phyloP scores from a whole-genome alignment of 2,113 vertebrate genomes.

The Prochilodus magdalenae region DNA sequence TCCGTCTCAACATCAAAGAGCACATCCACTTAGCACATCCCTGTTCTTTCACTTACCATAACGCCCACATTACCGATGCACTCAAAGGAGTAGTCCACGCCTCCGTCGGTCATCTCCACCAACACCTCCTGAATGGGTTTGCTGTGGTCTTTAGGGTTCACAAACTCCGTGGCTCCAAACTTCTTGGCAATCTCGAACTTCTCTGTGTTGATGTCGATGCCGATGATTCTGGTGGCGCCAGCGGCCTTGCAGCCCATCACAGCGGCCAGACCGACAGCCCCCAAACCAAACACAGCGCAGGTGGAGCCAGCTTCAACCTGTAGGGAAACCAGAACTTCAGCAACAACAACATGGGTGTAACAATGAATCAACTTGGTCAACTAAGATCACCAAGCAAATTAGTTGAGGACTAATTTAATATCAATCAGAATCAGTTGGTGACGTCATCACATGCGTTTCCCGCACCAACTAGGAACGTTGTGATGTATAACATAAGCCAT shows the following conservation, averaged over 20 bases:
- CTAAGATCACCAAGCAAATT: too few species aligned
- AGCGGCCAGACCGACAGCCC: conserved; percentile 87
- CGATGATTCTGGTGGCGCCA: conserved; percentile 90
- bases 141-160: conserved; percentile 86
- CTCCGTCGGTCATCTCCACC: conserved; percentile 83
- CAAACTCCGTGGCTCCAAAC: conserved; percentile 86
- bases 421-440: too few species aligned
- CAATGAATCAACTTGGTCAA: too few species aligned
- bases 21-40: too few species aligned
- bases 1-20: too few species aligned
- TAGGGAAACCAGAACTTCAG: too few species aligned
- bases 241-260: conserved; percentile 88
- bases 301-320: conserved; percentile 92
- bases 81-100: conserved; percentile 93
- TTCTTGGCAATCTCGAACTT: conserved; percentile 88
- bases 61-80: conserved; percentile 83
- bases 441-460: too few species aligned
- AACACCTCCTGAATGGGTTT: conserved; percentile 88
- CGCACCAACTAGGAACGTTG: too few species aligned
- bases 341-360: too few species aligned
- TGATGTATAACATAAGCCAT: too few species aligned
- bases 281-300: conserved; percentile 88
- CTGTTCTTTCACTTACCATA: conserved; percentile 80
- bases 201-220: conserved; percentile 81
- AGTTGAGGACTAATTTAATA: too few species aligned